Percentiles rank a stretch among this genome's conserved stretches.
Conservation (phyloP, 2,113 vertebrate genomes). For the Daphoenositta chrysoptera region DNA sequence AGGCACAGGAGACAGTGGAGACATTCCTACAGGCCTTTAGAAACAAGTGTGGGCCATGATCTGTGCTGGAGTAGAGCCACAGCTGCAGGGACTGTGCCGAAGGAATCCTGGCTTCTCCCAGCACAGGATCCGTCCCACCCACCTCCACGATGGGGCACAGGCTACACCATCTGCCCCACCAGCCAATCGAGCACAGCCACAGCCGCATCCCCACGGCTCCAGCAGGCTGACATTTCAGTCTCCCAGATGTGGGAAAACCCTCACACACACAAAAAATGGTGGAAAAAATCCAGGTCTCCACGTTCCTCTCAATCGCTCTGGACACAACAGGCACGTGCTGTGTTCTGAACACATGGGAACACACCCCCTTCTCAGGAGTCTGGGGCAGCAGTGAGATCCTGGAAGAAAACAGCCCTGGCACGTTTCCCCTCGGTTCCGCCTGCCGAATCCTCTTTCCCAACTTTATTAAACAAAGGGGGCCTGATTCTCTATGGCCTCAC, state of each 20-base stretch:
- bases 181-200: not conserved
- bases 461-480: slow-evolving; percentile 56
- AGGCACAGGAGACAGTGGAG: not conserved
- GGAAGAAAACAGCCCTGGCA: not conserved
- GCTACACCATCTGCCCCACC: not conserved
- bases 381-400: not conserved
- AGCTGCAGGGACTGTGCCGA: not conserved
- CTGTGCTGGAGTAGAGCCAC: not conserved
- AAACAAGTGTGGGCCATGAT: not conserved
- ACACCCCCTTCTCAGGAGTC: not conserved
- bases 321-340: not conserved
- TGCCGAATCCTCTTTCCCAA: not conserved
- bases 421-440: not conserved
- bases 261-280: not conserved
- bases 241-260: not conserved
- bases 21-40: not conserved
- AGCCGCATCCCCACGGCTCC: not conserved
- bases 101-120: not conserved
- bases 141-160: not conserved
- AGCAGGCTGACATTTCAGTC: not conserved
- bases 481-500: slow-evolving; percentile 1
- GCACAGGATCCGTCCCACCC: not conserved
- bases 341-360: not conserved
- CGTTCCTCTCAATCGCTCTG: not conserved
- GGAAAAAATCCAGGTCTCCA: not conserved